Percentiles rank a stretch among this genome's conserved stretches.
phyloP scores from a whole-genome alignment of 2,888 invertebrate species.

The Ochropleura plecta region DNA sequence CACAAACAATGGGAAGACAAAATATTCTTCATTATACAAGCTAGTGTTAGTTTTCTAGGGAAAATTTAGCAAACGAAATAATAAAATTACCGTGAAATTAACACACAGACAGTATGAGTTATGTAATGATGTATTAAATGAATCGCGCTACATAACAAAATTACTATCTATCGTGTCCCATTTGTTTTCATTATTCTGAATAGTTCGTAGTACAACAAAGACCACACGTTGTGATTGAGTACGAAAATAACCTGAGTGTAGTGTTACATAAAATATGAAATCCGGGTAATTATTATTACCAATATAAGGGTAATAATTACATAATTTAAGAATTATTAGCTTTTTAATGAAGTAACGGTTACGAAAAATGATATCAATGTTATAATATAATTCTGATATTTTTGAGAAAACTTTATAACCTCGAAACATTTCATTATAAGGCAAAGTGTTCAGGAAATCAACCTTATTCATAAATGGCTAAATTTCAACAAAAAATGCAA shows the following conservation, averaged over 20 bases:
- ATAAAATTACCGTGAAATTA: conserved; percentile 48
- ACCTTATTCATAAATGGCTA: neutral
- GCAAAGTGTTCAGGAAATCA: conserved; percentile 10
- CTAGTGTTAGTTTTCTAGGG: conserved; percentile 19
- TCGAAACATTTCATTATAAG: neutral
- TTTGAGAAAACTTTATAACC: neutral
- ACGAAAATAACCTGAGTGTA: conserved; percentile 53
- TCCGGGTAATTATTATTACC: neutral
- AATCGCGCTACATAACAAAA: conserved; percentile 43
- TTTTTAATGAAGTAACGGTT: neutral
- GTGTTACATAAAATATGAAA: conserved; percentile 48
- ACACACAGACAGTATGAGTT: conserved; percentile 41
- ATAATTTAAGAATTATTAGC: neutral
- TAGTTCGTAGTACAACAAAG: conserved; percentile 37
- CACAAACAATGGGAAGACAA: conserved; percentile 33
- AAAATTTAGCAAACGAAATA: conserved; percentile 31
- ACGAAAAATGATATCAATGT: neutral
- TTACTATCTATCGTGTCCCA: conserved; percentile 49
- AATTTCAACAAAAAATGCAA: conserved; percentile 18
- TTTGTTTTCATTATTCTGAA: conserved; percentile 53
- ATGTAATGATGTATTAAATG: conserved; percentile 48
- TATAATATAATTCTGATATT: neutral
- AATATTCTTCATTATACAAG: conserved; percentile 24
- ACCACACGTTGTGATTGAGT: conserved; percentile 43
- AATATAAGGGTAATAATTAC: neutral